Evolutionary conservation across 1,140 invertebrate genomes (phyloP), one percentile per base, ranked within the genome.

Genomic region (Polypedilum pembai): DNA sequence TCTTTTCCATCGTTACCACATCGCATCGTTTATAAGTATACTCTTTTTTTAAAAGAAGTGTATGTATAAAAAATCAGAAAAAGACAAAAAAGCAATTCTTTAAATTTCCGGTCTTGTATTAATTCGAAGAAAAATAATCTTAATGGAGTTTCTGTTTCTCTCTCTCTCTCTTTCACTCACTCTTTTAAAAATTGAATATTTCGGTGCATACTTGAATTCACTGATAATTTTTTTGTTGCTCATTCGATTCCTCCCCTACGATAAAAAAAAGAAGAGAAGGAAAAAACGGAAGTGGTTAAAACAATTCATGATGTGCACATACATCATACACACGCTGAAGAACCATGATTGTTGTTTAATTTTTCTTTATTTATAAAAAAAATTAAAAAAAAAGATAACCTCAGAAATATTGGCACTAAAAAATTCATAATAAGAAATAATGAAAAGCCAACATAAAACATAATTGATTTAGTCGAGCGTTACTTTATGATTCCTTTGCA

Each of bases 71-170:
- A 69, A 69, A 20, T 21, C 20, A 10, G 65, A 69, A 69, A 69
- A 69, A 69, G 18, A 69, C 65, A 69, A 69, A 69, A 69, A 69
- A 69, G 65, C 65, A 69, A 69, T 69, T 69, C 65, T 69, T 69
- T 69, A 69, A 69, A 69, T 69, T 69, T 69, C 65, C 65, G 65
- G 65, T 69, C 65, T 69, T n/a, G 65, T 69, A 69, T 69, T 69
- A 18, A 69, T 69, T 69, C 65, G 65, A 69, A 69, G 65, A 69
- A 69, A 69, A 69, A 69, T 18, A 69, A 69, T 69, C 65, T 69
- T 69, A 18, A 69, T 69, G 65, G 17, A 69, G 18, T 18, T 69
- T 69, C n/a, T 69, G 65, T 69, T 69, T 69, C 17, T 20, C 8
- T 33, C 24, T 3, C 24, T 33, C 24, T 33, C n/a, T 69, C 17